Evolutionary conservation across 2,113 vertebrate genomes (phyloP).

Genomic region (Orientallactaga bullata): DNA sequence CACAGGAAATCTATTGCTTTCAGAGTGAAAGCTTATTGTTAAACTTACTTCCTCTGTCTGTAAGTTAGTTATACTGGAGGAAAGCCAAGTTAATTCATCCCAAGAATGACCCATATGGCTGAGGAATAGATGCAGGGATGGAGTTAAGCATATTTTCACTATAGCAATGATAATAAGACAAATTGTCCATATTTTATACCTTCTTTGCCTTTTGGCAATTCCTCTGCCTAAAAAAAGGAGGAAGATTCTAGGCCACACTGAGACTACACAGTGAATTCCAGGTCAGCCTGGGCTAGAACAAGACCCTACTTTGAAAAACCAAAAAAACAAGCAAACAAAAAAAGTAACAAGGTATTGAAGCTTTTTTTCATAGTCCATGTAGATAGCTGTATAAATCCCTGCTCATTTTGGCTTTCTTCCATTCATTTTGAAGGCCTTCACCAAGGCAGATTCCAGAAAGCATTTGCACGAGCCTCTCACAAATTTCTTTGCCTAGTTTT

Average conservation of each 20-base stretch:
- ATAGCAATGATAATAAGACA: not conserved
- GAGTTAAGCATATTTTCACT: not conserved
- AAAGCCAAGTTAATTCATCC: slow-evolving; percentile 13
- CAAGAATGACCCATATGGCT: not conserved
- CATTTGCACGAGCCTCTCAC: not conserved
- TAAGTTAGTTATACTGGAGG: slow-evolving; percentile 48
- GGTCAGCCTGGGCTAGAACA: too few species aligned
- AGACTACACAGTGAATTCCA: too few species aligned
- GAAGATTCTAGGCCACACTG: too few species aligned
- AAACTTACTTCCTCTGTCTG: slow-evolving; percentile 38
- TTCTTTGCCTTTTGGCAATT: not conserved
- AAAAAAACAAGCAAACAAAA: too few species aligned
- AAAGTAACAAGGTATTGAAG: not conserved
- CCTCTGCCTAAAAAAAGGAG: not conserved
- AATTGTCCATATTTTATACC: not conserved
- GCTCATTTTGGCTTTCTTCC: fast-evolving
- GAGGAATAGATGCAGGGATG: not conserved
- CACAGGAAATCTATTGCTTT: slow-evolving; percentile 41
- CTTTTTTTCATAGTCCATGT: not conserved
- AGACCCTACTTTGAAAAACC: too few species aligned
- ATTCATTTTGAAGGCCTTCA: not conserved
- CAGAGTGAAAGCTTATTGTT: slow-evolving; percentile 57
- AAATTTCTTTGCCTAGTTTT: not conserved
- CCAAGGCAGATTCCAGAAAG: not conserved
- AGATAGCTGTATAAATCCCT: not conserved